Conservation (phyloP, 1,140 invertebrate species). For the Magallana ariakensis region DNA sequence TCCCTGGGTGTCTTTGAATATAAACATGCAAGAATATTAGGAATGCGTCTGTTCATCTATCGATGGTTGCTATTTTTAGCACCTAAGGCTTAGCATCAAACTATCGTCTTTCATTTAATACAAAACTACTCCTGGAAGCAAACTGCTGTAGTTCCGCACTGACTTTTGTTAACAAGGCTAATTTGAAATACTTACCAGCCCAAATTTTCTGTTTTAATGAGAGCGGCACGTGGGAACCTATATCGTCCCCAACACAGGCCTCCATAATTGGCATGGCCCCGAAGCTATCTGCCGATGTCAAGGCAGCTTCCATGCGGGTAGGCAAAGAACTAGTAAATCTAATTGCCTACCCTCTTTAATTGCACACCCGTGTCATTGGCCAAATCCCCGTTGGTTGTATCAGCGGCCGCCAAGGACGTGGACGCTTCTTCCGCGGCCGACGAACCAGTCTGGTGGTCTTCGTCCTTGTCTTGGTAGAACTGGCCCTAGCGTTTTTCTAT, state of each 20-base stretch:
- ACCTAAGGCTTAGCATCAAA: slow-evolving; percentile 34
- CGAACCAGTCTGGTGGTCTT: neutral
- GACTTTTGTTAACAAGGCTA: slow-evolving; percentile 51
- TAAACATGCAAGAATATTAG: slow-evolving; percentile 40
- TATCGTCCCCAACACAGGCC: slow-evolving; percentile 33
- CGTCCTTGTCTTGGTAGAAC: neutral
- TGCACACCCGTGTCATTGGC: neutral
- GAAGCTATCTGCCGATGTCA: slow-evolving; percentile 1
- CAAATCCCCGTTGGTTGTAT: neutral
- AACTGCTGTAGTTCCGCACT: slow-evolving; percentile 46
- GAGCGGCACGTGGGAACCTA: slow-evolving; percentile 43
- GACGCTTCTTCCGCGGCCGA: neutral
- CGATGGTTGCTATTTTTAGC: slow-evolving; percentile 41
- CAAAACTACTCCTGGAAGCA: slow-evolving; percentile 37
- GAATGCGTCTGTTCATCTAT: slow-evolving; percentile 52
- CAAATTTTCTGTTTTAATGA: slow-evolving; percentile 50
- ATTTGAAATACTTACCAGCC: slow-evolving; percentile 44
- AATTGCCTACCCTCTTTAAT: neutral
- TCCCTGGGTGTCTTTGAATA: slow-evolving; percentile 4
- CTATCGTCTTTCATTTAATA: neutral
- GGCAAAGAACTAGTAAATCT: neutral
- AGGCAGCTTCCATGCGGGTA: neutral
- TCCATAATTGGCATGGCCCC: slow-evolving; percentile 10
- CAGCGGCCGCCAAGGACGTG: neutral
- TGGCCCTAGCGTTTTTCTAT: neutral